Conservation (phyloP, 2,888 invertebrate genomes). For the Dryococelus australis region DNA sequence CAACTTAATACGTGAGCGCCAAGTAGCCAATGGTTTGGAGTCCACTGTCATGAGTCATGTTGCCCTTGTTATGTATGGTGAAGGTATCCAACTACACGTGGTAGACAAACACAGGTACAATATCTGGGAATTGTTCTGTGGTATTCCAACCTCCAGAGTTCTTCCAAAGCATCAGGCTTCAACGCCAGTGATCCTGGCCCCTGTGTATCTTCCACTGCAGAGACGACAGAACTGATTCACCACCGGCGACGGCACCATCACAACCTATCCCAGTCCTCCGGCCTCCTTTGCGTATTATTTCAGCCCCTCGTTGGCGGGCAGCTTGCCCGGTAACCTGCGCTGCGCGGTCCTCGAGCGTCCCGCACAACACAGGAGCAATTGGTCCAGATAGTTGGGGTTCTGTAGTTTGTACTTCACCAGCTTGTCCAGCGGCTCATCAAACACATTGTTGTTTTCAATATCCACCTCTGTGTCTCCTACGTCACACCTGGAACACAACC, state of each 20-base stretch:
- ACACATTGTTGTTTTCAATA: not conserved
- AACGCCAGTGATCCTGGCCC: too few relatives aligned
- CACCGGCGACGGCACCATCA: not conserved
- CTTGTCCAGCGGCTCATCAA: not conserved
- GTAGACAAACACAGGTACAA: too few relatives aligned
- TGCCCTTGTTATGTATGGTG: too few relatives aligned
- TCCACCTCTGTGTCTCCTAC: not conserved
- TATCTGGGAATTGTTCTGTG: too few relatives aligned
- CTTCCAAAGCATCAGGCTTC: not conserved
- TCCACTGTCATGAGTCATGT: too few relatives aligned
- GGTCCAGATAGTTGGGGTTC: conserved; percentile 12
- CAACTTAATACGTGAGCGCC: too few relatives aligned
- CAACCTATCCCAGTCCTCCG: not conserved
- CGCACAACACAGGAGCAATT: not conserved
- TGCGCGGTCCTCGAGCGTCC: not conserved
- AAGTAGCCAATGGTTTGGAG: too few relatives aligned
- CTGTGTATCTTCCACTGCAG: not conserved
- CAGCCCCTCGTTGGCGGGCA: too few relatives aligned
- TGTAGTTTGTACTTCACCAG: conserved; percentile 5
- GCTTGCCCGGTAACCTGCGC: not conserved
- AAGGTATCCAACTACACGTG: too few relatives aligned
- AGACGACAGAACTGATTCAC: not conserved
- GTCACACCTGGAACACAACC: not conserved
- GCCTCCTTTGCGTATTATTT: not conserved
- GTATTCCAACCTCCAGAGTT: not conserved